phyloP scores from a whole-genome alignment of 2,113 vertebrate species.

The Oncorhynchus kisutch region DNA sequence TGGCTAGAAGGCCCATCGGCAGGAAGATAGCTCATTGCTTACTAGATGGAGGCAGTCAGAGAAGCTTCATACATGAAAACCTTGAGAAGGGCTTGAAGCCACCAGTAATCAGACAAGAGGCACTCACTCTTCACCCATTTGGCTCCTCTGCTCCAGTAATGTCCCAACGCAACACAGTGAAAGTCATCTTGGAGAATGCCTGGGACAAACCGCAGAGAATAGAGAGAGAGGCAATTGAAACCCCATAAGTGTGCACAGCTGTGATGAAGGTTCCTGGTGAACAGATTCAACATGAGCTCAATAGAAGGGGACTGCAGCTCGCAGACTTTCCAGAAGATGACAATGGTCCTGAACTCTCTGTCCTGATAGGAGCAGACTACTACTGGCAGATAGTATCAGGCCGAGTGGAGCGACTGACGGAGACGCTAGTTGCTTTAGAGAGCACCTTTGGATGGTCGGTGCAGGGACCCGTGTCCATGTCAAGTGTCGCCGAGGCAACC shows the following conservation, averaged over 20 bases:
- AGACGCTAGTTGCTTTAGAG: background rate
- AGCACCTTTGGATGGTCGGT: too few relatives aligned
- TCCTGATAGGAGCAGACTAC: background rate
- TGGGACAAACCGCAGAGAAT: conserved; percentile 7
- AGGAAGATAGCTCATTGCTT: background rate
- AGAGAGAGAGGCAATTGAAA: background rate
- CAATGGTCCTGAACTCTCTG: conserved; percentile 10
- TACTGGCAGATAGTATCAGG: background rate
- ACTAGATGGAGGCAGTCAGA: background rate
- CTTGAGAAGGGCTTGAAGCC: background rate
- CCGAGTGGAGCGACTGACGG: conserved; percentile 7
- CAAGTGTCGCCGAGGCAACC: background rate
- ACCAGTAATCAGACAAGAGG: background rate
- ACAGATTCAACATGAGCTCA: conserved; percentile 10
- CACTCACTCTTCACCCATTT: conserved; percentile 14
- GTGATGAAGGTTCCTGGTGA: conserved; percentile 6
- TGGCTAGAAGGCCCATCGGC: background rate
- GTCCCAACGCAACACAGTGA: conserved; percentile 3
- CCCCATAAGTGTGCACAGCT: background rate
- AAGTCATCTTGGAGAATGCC: conserved; percentile 2
- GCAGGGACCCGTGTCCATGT: too few relatives aligned
- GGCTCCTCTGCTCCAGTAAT: conserved; percentile 14
- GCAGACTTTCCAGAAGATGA: background rate
- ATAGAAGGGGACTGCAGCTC: background rate
- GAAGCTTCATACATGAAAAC: conserved; percentile 6